Percentiles rank a stretch among this genome's conserved stretches.
phyloP scores from a whole-genome alignment of 1,140 invertebrate species.

The Drosophila ogumai region DNA sequence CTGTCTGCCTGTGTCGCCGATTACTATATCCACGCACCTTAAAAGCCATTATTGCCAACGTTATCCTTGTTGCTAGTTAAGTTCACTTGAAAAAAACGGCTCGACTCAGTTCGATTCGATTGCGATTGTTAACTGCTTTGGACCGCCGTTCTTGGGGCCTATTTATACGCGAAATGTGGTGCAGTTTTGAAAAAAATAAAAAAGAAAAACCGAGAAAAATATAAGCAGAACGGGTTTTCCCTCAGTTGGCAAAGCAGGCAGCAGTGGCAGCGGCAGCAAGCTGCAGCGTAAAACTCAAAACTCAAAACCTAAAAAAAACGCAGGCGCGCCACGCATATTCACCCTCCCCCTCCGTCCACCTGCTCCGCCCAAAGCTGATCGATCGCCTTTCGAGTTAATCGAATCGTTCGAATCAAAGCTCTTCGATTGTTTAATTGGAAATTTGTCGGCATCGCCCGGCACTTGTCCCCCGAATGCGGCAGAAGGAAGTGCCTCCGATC shows the following conservation, averaged over 20 bases:
- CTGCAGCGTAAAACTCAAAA: not conserved
- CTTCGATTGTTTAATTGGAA: conserved; percentile 72
- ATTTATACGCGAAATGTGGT: conserved; percentile 76
- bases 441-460: conserved; percentile 29
- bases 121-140: conserved; percentile 70
- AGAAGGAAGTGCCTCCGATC: conserved; percentile 51
- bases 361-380: conserved; percentile 33
- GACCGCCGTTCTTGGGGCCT: conserved; percentile 73
- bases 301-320: conserved; percentile 6
- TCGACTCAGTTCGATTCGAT: conserved; percentile 19
- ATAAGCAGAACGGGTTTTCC: conserved; percentile 43
- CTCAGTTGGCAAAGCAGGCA: conserved; percentile 58
- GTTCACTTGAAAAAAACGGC: conserved; percentile 48
- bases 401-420: conserved; percentile 4
- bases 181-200: conserved; percentile 20
- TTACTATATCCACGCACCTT: conserved; percentile 65
- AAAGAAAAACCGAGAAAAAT: conserved; percentile 2
- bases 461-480: conserved; percentile 50
- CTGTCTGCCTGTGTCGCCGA: not conserved
- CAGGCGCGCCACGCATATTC: conserved; percentile 31
- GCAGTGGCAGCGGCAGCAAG: not conserved
- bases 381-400: conserved; percentile 64
- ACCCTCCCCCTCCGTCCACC: conserved; percentile 12
- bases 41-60: conserved; percentile 73
- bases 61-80: conserved; percentile 16